Evolutionary conservation across 2,888 invertebrate species (phyloP), one percentile per base, ranked within the genome.

Genomic region (Noctuana brunneofusca): DNA sequence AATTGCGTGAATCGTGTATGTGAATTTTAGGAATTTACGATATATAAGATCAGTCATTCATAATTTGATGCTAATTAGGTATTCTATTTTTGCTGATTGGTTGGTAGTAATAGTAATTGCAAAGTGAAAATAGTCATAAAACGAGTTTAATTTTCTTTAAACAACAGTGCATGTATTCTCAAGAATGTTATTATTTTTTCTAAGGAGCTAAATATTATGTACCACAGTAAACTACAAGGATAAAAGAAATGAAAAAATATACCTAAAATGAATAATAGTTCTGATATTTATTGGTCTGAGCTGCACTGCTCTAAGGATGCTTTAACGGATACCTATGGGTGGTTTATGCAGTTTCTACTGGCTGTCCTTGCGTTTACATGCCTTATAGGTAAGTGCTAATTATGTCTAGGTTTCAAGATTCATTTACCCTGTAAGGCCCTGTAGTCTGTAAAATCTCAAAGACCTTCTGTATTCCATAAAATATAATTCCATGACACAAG

Each of bases 281-380:
- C 87, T 9, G 85, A 87, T 77, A 82, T 85, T 69, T 80, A 87
- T 65, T 92, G 86, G 83, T 85, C 90, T 24, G 86, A 87, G 75
- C 86, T 92, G 32, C 94, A 94, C 78, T 95, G 95, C 84, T 92
- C 92, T 52, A 95, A 95, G 79, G 94, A 95, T 92, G 95, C 95
- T 14, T 89, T 95, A 46, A 95, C 95, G 11, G 94, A 95, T 80
- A 93, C 93, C 66, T 95, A 95, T 82, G 95, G 95, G 65, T 95
- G 95, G 95, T 94, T 95, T 79, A 89, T 95, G 78, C 95, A 95
- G 81, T 94, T 94, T 65, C 82, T 95, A 63, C 79, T 95, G 67
- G 95, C 95, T 18, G 91, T 93, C 67, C 84, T 95, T 72, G 95
- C 95, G 22, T 95, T 95, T 82, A 94, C 94, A 55, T 95, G 95